These are phyloP conservation scores for Synergus japonicus DNA, from an alignment of 2,888 invertebrate species.

Conservation along the genomic window DNA sequence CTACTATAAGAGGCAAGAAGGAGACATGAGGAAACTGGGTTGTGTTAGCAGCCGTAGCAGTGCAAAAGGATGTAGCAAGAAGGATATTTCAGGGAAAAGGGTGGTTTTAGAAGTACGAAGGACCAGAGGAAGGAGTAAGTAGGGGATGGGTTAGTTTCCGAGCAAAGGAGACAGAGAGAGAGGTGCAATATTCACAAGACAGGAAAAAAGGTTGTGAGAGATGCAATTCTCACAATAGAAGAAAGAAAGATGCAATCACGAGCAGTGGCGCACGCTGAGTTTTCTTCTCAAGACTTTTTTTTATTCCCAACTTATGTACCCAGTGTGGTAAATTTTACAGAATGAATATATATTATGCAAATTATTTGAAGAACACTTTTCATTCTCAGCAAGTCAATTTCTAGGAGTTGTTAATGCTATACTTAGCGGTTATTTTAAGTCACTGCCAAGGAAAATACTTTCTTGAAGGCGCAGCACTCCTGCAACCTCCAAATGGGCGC, in stretches of 20 bases:
- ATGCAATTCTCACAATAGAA: slow-evolving; percentile 37
- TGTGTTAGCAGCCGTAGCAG: slow-evolving; percentile 50
- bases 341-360: too few relatives aligned
- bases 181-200: slow-evolving; percentile 44
- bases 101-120: slow-evolving; percentile 41
- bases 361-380: too few relatives aligned
- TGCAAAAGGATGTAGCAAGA: slow-evolving; percentile 32
- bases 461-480: background rate
- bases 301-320: too few relatives aligned
- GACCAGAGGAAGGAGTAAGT: slow-evolving; percentile 43
- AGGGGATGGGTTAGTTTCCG: slow-evolving; percentile 14
- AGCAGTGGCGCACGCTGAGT: background rate
- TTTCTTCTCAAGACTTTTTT: too few relatives aligned
- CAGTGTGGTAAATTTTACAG: too few relatives aligned
- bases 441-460: too few relatives aligned
- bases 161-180: slow-evolving; percentile 42
- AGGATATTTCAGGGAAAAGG: slow-evolving; percentile 15
- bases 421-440: too few relatives aligned
- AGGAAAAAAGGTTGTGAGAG: slow-evolving; percentile 46
- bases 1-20: slow-evolving; percentile 28
- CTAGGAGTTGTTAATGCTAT: too few relatives aligned
- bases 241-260: background rate
- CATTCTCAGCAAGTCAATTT: too few relatives aligned
- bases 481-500: background rate
- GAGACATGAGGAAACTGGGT: slow-evolving; percentile 57